Evolutionary conservation across 2,113 vertebrate species (phyloP), one percentile per base, ranked within the genome.

Genomic region (Procavia capensis): DNA sequence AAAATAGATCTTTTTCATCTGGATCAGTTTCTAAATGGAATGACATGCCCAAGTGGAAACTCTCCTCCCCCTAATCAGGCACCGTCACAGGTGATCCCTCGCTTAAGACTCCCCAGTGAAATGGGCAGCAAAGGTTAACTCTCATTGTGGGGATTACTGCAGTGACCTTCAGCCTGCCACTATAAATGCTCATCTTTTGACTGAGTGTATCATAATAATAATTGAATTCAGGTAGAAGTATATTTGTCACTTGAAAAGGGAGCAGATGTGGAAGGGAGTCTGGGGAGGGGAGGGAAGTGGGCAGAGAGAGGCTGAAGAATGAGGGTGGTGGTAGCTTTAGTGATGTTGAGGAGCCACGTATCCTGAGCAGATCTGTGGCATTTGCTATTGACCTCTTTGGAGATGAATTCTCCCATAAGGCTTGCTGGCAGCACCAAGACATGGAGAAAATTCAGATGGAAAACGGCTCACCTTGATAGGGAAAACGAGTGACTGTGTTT

Each of bases 401-500:
- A 81, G 75, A 29, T 93, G 81, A 94, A 90, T 81, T 96, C 97
- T 97, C 90, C 84, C 47, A 3, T 29, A 88, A 82, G 93, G 72
- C 31, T 1, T 92, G 89, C 95, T 88, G 5, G 80, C 43, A 85
- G 91, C 92, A 95, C 97, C 70, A 92, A 93, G 94, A 70, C n/a
- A 72, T 50, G 87, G 95, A 95, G 94, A 91, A 88, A 39, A 97
- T 96, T 96, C 95, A 92, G 97, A 80, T 94, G 94, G 93, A 94
- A 93, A 94, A 63, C 34, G 87, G 95, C 95, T 97, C 88, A 94
- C 93, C 97, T 91, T 97, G 93, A 64, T 95, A 98, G 92, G 97
- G 97, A 96, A 97, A 88, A 95, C 90, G 96, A 90, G 57, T 87
- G 95, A 96, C 96, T 96, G 61, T 97, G 93, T 96, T 98, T 98